These are phyloP conservation scores for Drosophila lacicola DNA, from an alignment of 2,888 invertebrate genomes.

Conservation along the genomic window DNA sequence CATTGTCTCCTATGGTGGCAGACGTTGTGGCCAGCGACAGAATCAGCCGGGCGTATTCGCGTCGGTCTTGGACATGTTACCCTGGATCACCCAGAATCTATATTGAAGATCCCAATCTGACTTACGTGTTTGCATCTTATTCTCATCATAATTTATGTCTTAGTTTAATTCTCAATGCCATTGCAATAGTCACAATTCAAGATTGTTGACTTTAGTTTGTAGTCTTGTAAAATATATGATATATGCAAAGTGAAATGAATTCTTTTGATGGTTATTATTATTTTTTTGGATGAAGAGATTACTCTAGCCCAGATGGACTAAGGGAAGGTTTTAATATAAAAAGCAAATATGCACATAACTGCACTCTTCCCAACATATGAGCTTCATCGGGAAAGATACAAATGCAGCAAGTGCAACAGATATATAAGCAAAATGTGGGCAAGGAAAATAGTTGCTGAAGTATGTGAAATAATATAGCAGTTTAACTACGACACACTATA, in stretches of 20 bases:
- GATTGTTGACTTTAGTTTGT: conserved; percentile 30
- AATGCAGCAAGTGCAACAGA: too few species aligned
- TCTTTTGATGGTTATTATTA: neutral
- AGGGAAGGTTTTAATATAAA: too few species aligned
- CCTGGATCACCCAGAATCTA: conserved; percentile 86
- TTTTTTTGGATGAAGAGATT: neutral
- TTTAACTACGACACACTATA: too few species aligned
- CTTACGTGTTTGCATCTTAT: neutral
- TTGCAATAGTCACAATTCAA: conserved; percentile 48
- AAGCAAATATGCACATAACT: too few species aligned
- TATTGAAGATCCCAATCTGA: conserved; percentile 32
- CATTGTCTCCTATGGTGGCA: conserved; percentile 88
- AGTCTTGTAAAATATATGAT: conserved; percentile 23
- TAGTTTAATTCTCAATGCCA: conserved; percentile 47
- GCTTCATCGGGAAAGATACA: too few species aligned
- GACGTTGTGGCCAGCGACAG: conserved; percentile 85
- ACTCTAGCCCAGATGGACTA: too few species aligned
- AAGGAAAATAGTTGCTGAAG: too few species aligned
- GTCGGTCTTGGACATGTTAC: conserved; percentile 86
- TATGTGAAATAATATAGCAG: too few species aligned
- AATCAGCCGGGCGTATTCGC: conserved; percentile 87
- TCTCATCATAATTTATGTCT: conserved; percentile 46
- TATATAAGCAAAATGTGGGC: too few species aligned
- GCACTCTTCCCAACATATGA: too few species aligned
- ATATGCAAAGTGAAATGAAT: conserved; percentile 28